Evolutionary conservation across 37 sponge, comb jelly and placozoan genomes (phyloP).

Genomic region (Ianthella basta): DNA sequence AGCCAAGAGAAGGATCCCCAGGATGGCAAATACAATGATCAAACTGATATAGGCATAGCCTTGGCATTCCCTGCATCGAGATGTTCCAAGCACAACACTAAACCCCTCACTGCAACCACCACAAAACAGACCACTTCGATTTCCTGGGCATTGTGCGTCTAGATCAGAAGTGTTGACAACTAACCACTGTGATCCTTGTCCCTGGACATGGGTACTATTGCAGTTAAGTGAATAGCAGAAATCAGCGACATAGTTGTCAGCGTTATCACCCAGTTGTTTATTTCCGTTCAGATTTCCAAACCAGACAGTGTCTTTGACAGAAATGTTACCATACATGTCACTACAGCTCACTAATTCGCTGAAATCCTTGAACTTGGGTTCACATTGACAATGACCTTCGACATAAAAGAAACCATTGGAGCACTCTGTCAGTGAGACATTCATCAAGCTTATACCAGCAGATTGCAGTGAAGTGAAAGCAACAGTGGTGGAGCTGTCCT

Average conservation of each 20-base stretch:
- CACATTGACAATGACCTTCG: neutral
- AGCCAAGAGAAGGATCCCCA: constrained; percentile 39
- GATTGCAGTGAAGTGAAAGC: neutral
- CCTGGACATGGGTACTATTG: neutral
- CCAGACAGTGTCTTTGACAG: neutral
- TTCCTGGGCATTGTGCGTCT: neutral
- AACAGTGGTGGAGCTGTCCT: neutral
- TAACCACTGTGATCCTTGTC: neutral
- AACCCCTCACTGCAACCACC: neutral
- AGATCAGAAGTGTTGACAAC: neutral
- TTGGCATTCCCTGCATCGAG: neutral
- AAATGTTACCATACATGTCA: neutral
- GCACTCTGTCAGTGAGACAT: neutral
- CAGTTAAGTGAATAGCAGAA: neutral
- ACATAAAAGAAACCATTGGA: neutral
- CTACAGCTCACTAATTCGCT: neutral
- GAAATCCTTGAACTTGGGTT: neutral
- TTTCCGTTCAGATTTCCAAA: neutral
- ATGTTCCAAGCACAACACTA: neutral
- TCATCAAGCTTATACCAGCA: neutral
- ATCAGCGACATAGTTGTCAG: neutral
- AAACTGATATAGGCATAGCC: neutral
- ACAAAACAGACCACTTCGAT: constrained; percentile 2
- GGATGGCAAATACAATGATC: neutral
- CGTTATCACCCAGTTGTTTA: neutral